Evolutionary conservation across 2,888 invertebrate genomes (phyloP), one percentile per base, ranked within the genome.

Genomic region (Erebia ligea): DNA sequence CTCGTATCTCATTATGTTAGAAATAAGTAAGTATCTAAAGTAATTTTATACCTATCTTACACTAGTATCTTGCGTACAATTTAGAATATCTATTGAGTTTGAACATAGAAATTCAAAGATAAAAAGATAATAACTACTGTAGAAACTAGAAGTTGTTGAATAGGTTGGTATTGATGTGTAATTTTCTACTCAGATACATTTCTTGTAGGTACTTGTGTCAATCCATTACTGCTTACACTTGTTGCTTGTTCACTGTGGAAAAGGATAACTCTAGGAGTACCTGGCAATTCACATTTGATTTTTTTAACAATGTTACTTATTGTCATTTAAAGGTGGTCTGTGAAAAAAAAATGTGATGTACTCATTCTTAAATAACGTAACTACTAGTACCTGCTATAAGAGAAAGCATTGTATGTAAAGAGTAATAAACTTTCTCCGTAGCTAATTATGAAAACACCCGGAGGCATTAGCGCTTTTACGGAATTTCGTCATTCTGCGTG

Each of bases 401-500:
- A 48, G 21, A 48, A 9, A 15, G 2, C 17, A 40, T 52, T 54
- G 64, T 64, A 19, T 34, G 48, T 48, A 62, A 65, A 65, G 54
- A 66, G 34, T 50, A 68, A 34, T 61, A 50, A 62, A 66, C 68
- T 68, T 70, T 68, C 59, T 21, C 67, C 58, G 54, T 69, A 67
- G 69, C 73, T 75, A 76, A 76, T 79, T 76, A 71, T 52, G 71
- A 75, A 75, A 77, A 67, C 69, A 68, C 67, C 67, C 64, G 66
- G 52, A 25, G 45, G 64, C 68, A 71, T 78, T 76, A 77, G 66
- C 73, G 73, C 73, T 70, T 75, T 69, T 69, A 66, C 73, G 64
- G 61, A 63, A 71, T 77, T 80, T 76, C 72, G 76, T 75, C 69
- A 75, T 73, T 69, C 68, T 67, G 69, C 73, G 72, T 78, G 78